Conservation (phyloP, 1,140 invertebrate genomes). For the Psilanteris sp. region DNA sequence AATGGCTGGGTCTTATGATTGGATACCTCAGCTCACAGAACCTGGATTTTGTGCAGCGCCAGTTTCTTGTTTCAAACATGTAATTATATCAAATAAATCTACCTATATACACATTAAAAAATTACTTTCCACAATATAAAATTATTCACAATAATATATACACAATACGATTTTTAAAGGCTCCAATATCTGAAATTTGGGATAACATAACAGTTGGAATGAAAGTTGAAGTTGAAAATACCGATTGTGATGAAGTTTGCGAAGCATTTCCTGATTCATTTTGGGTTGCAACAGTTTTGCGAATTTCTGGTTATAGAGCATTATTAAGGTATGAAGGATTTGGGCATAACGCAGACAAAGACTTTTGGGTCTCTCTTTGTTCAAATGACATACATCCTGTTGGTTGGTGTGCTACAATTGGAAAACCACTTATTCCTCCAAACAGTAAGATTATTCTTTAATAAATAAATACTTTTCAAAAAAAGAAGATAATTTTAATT, state of each 20-base stretch:
- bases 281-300: constrained; percentile 96
- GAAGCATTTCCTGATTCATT: constrained; percentile 91
- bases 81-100: no score
- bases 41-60: constrained; percentile 91
- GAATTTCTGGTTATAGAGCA: constrained; percentile 95
- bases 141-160: no score
- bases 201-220: constrained; percentile 95
- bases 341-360: constrained; percentile 90
- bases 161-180: no score
- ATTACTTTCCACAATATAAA: no score
- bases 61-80: constrained; percentile 94
- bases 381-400: constrained; percentile 96
- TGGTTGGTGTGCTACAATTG: constrained; percentile 97
- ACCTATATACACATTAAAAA: no score
- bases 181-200: constrained; percentile 94
- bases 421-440: constrained; percentile 96
- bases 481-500: no score
- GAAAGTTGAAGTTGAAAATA: constrained; percentile 97
- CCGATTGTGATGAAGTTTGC: constrained; percentile 89
- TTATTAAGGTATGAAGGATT: constrained; percentile 96
- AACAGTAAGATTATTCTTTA: constrained; percentile 85
- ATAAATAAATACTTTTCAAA: no score
- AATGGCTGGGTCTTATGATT: constrained; percentile 88
- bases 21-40: constrained; percentile 88
- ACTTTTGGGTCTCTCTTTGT: constrained; percentile 98